Base-by-base conservation (phyloP, 2,113 vertebrate species). In the Mugil cephalus region DNA sequence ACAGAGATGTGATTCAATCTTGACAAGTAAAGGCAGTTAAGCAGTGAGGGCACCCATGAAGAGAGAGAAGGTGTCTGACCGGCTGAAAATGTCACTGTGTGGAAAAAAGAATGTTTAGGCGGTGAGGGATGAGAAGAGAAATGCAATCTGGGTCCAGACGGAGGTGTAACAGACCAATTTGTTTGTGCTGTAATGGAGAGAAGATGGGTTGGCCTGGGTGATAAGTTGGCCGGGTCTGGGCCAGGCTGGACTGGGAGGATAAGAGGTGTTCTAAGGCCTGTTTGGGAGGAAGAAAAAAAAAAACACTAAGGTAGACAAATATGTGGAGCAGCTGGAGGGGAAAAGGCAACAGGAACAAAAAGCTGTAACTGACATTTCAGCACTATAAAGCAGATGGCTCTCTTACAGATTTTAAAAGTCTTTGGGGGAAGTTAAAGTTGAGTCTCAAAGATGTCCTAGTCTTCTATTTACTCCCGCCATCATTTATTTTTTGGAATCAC, bases 151-250 rank as follows among this genome's bases (percentile, higher is more conserved):
- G 88, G 78, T 76, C 86, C 88, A 90, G 91, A 86, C 91, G 89
- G 90, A 90, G 82, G 90, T 91, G 88, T 89, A 92, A 92, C 91
- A 92, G 87, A 84, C 79, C 88, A 90, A 92, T 93, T 91, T 92
- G 89, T 92, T 91, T 91, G 89, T 83, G 82, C 85, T 80, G 83
- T 86, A 92, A 92, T 90, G 77, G 88, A 89, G 88, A 91, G 82
- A 82, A 89, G 89, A 93, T 88, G 88, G 82, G 60, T 84, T 80
- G 85, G 85, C 69, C 61, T 46, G 75, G 75, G 50, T 85, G 89
- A 87, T 90, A 89, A 89, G 86, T 85, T 74, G 82, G 81, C 82
- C 63, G 24, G 74, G 84, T 76, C 77, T 66, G 59, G 79, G 54
- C 80, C 74, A 60, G 78, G 64, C 88, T 87, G 85, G 74, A 77